Evolutionary conservation across 2,113 vertebrate species (phyloP), one percentile per base, ranked within the genome.

Genomic region (Ceyx cyanopectus): DNA sequence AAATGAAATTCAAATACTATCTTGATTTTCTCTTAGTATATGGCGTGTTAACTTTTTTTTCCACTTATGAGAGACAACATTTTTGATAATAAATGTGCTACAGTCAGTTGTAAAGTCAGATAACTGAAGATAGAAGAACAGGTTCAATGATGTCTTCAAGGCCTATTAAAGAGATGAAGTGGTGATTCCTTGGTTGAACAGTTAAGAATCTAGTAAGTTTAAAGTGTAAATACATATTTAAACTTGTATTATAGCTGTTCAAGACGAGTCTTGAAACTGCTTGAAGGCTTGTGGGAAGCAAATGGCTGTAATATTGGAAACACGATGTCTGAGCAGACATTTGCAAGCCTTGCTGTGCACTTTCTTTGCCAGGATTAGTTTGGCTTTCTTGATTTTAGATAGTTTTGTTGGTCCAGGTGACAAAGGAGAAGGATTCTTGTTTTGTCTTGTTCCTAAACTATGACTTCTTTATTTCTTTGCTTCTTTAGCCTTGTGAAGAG

Each of bases 151-250:
- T 87, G 61, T 82, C 57, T 82, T 87, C 72, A 62, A 30, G 43
- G 80, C 65, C 56, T 91, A 5, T 93, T 91, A 89, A 62, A 37
- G 75, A 57, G 69, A 32, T 80, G 91, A 91, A 75, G 34, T 51
- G 45, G 58, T 87, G 72, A 9, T 60, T 93, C 12, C 30, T 78
- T 79, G 75, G 56, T 43, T 62, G 37, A 51, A 68, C 68, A 92
- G 54, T 90, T 56, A 61, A 40, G 18, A 69, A 51, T 50, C 34
- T 81, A 24, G 13, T 23, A 63, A 32, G 26, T 75, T 34, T 57
- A 29, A 63, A 81, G 62, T 29, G 12, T 17, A 14, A 30, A 26
- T 3, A 1, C n/a, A 7, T 56, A 63, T 69, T 81, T 85, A 85
- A 80, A 27, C 13, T 81, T 68, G 32, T 54, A 14, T 30, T 56